These are phyloP conservation scores for Lepetodrilus schrolli DNA, from an alignment of 2,888 invertebrate species.

Conservation along the genomic window DNA sequence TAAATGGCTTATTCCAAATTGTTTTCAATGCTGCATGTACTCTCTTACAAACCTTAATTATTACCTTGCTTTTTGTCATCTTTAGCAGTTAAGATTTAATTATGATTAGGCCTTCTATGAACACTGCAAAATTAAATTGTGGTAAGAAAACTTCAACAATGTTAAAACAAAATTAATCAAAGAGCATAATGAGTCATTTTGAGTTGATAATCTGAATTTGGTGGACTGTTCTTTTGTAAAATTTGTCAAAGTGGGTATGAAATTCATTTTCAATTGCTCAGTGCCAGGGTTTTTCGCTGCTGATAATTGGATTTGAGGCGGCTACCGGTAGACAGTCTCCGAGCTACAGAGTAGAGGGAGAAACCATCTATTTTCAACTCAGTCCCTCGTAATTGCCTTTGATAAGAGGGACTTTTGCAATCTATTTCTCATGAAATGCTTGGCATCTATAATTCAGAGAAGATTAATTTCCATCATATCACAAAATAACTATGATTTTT, in stretches of 20 bases:
- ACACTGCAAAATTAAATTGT: no score
- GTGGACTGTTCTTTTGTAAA: background rate
- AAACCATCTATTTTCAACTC: background rate
- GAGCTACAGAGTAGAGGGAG: background rate
- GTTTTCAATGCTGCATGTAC: no score
- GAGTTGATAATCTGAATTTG: conserved; percentile 4
- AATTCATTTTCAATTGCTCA: conserved; percentile 15
- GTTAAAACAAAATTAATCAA: no score
- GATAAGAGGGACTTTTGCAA: background rate
- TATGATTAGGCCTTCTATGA: no score
- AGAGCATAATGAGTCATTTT: background rate
- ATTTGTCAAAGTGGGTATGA: conserved; percentile 14
- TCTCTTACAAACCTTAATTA: no score
- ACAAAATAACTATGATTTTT: conserved; percentile 25
- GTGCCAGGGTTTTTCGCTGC: background rate
- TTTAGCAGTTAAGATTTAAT: no score
- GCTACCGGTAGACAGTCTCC: background rate
- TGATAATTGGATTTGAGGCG: background rate
- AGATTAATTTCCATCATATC: conserved; percentile 17
- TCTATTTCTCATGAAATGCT: background rate
- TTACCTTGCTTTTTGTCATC: no score
- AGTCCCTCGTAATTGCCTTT: background rate
- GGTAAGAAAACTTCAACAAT: no score
- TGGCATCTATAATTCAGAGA: background rate
- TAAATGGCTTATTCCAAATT: no score